Evolutionary conservation across 2,113 vertebrate genomes (phyloP).

Genomic region (Circaetus gallicus): DNA sequence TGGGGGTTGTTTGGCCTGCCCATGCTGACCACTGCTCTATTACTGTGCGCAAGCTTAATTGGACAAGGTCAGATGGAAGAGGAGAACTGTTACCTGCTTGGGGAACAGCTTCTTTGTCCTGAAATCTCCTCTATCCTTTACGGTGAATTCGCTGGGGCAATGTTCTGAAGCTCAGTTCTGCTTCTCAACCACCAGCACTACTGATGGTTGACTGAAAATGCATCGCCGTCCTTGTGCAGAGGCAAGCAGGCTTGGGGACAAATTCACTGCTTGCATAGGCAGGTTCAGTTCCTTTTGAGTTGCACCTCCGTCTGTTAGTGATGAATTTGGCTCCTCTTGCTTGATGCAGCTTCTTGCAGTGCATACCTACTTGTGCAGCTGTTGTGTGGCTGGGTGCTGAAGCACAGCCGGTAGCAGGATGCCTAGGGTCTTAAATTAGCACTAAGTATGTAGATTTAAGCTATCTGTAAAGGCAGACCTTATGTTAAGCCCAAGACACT

Average conservation of each 20-base stretch:
- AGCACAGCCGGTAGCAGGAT: neutral
- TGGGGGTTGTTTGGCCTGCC: neutral
- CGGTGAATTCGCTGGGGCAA: neutral
- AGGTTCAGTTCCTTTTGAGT: neutral
- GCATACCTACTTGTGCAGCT: neutral
- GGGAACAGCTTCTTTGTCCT: constrained; percentile 27
- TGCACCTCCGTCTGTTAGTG: neutral
- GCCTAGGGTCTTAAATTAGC: neutral
- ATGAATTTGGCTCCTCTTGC: neutral
- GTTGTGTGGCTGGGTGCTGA: neutral
- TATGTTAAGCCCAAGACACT: neutral
- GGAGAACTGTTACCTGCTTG: constrained; percentile 11
- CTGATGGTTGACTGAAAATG: neutral
- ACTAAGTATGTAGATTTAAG: neutral
- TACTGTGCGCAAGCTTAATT: neutral
- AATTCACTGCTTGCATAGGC: neutral
- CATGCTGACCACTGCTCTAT: neutral
- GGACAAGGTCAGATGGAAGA: constrained; percentile 26
- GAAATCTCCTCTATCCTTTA: neutral
- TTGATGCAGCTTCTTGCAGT: neutral
- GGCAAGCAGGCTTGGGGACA: neutral
- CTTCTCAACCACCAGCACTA: neutral
- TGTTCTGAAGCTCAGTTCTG: neutral
- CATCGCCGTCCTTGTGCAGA: neutral
- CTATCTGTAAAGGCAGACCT: neutral